Evolutionary conservation across 2,888 invertebrate species (phyloP).

Genomic region (Meiosimyza decipiens): DNA sequence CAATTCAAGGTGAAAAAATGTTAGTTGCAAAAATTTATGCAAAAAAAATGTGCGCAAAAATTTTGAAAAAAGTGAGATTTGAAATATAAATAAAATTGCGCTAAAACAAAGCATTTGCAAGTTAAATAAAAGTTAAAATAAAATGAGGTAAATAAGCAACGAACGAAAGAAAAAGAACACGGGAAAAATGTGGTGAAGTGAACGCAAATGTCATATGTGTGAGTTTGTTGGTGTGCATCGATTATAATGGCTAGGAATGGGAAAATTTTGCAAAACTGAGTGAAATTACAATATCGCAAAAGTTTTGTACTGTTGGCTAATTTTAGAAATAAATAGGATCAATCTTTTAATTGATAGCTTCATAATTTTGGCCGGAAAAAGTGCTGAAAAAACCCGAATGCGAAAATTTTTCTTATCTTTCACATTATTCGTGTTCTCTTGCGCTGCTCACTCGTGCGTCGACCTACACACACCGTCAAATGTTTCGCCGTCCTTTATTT

Average conservation of each 20-base stretch:
- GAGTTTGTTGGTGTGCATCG: too few species aligned
- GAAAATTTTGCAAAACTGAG: too few species aligned
- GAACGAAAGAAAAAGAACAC: background rate
- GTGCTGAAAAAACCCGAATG: slow-evolving; percentile 13
- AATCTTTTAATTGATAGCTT: slow-evolving; percentile 10
- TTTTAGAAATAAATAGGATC: background rate
- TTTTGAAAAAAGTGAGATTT: slow-evolving; percentile 21
- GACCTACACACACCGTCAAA: slow-evolving; percentile 24
- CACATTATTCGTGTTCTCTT: slow-evolving; percentile 22
- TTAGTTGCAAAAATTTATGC: slow-evolving; percentile 22
- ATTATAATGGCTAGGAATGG: too few species aligned
- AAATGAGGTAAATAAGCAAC: background rate
- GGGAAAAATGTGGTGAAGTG: background rate
- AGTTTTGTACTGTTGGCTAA: too few species aligned
- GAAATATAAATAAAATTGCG: background rate
- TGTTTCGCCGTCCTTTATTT: background rate
- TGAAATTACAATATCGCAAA: too few species aligned
- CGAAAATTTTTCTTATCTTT: background rate
- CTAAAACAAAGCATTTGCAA: too few species aligned
- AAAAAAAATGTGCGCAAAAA: background rate
- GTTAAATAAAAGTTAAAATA: background rate
- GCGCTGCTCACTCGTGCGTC: slow-evolving; percentile 31
- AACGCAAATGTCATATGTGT: background rate
- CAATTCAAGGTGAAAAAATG: slow-evolving; percentile 47
- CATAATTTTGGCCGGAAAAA: slow-evolving; percentile 12